A percentile compares a stretch with the other conserved stretches of the same genome.
Evolutionary conservation across 2,797 vertebrate genomes (phyloP).

Genomic region (Lepus oiostolus): DNA sequence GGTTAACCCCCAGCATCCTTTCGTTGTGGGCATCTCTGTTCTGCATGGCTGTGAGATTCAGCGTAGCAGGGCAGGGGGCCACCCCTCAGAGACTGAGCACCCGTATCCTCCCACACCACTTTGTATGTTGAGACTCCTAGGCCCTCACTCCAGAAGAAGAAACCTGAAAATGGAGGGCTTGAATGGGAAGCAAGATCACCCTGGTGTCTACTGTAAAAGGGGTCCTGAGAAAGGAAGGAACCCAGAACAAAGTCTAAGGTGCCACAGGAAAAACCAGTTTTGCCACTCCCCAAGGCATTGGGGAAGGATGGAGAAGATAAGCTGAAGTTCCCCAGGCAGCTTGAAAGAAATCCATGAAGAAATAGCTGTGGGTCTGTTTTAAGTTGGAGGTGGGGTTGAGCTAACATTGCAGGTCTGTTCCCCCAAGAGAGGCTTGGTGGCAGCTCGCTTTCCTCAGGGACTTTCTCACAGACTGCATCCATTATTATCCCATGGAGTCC

Average conservation of each 20-base stretch:
- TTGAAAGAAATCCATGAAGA: slow-evolving; percentile 47
- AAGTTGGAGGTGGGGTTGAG: neutral
- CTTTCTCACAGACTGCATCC: neutral
- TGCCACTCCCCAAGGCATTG: slow-evolving; percentile 6
- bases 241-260: slow-evolving; percentile 28
- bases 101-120: neutral
- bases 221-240: neutral
- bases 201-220: slow-evolving; percentile 23
- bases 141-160: neutral
- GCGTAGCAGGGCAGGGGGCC: too few relatives aligned
- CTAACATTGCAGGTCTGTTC: neutral
- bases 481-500: neutral
- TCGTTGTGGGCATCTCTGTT: neutral
- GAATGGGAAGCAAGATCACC: slow-evolving; percentile 36
- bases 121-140: neutral
- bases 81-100: neutral
- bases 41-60: neutral
- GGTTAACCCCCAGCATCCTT: neutral
- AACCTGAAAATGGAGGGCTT: slow-evolving; percentile 1
- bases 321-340: slow-evolving; percentile 42
- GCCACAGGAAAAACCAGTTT: slow-evolving; percentile 70
- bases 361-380: slow-evolving; percentile 7
- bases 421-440: neutral
- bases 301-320: slow-evolving; percentile 1
- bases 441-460: neutral